Conservation (phyloP, 2,888 invertebrate species). For the Drosophila dives region DNA sequence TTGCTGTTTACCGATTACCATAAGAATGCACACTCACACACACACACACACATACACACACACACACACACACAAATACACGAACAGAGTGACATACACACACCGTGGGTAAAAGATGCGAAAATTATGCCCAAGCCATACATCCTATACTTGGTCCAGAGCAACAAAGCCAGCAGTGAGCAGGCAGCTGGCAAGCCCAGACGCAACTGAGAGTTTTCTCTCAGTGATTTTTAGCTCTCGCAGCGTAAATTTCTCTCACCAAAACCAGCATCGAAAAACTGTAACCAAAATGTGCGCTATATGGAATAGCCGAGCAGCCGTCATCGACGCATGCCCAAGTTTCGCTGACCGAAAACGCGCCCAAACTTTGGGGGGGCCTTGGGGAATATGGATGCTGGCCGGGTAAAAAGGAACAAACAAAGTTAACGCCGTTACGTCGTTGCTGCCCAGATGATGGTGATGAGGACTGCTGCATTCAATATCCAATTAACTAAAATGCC, state of each 20-base stretch:
- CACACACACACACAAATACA: conserved; percentile 5
- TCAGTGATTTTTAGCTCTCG: conserved; percentile 8
- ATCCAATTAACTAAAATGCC: conserved; percentile 63
- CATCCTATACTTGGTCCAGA: conserved; percentile 3
- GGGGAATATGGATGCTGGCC: conserved; percentile 41
- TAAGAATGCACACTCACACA: conserved; percentile 17
- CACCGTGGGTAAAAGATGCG: conserved; percentile 1
- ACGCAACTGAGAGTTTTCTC: conserved; percentile 14
- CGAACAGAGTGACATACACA: conserved; percentile 6
- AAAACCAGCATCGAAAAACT: conserved; percentile 36
- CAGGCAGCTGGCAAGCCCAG: conserved; percentile 54
- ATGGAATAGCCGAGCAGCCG: conserved; percentile 18
- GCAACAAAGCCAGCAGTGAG: conserved; percentile 18
- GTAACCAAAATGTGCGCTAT: conserved; percentile 26
- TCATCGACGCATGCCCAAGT: conserved; percentile 53
- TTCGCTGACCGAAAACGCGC: conserved; percentile 46
- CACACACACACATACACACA: conserved; percentile 1
- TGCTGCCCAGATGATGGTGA: conserved; percentile 33
- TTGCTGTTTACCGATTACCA: conserved; percentile 39
- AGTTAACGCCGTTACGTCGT: conserved; percentile 47
- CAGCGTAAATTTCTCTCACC: conserved; percentile 9
- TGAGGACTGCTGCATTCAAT: conserved; percentile 53
- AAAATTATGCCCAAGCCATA: conserved; percentile 3
- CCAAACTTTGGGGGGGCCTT: conserved; percentile 42
- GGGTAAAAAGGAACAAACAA: conserved; percentile 19